A percentile compares a stretch with the other conserved stretches of the same genome.
Conservation (phyloP, 2,888 invertebrate genomes). For the Athripsodes cinereus region DNA sequence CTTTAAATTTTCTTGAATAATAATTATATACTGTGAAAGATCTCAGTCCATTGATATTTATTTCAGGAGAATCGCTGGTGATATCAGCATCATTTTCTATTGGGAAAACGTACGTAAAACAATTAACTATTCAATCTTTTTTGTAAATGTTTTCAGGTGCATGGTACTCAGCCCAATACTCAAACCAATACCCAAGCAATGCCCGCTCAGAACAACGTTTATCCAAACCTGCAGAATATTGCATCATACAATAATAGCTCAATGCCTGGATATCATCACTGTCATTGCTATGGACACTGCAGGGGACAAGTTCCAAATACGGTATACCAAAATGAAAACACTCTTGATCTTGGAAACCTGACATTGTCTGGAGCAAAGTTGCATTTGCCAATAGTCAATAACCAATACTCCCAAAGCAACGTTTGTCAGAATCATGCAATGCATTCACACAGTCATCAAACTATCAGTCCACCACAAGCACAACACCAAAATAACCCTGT, state of each 20-base stretch:
- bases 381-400: neutral
- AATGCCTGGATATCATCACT: conserved; percentile 4
- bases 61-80: too few relatives aligned
- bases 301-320: neutral
- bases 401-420: neutral
- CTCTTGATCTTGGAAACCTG: conserved; percentile 1
- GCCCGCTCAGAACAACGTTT: too few relatives aligned
- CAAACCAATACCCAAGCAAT: too few relatives aligned
- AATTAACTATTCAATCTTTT: too few relatives aligned
- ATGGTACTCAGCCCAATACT: too few relatives aligned
- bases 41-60: too few relatives aligned
- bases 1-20: too few relatives aligned
- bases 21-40: too few relatives aligned
- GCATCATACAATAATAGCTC: neutral
- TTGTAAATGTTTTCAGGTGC: too few relatives aligned
- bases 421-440: neutral
- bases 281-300: conserved; percentile 9
- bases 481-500: neutral
- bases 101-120: too few relatives aligned
- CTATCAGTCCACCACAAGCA: neutral
- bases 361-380: neutral
- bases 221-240: neutral
- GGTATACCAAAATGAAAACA: neutral
- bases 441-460: neutral
- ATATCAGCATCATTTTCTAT: too few relatives aligned